phyloP scores from a whole-genome alignment of 2,797 vertebrate genomes.

The Novumbra hubbsi region DNA sequence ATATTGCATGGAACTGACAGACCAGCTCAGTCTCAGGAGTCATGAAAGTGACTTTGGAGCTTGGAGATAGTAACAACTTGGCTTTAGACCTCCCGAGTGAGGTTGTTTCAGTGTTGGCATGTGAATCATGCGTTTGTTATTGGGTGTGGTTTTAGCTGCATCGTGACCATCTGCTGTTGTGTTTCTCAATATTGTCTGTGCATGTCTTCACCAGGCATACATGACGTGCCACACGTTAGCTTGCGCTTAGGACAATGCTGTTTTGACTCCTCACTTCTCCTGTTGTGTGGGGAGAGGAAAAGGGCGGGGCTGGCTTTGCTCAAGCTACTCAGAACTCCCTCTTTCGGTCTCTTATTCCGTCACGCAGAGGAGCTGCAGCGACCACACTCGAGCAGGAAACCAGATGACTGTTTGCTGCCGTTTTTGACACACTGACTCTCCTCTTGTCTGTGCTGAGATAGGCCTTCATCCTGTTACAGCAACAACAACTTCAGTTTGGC shows the following conservation, averaged over 20 bases:
- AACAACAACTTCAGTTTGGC: not conserved
- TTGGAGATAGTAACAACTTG: not conserved
- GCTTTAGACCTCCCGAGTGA: not conserved
- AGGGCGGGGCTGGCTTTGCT: conserved; percentile 35
- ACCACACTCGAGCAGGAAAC: conserved; percentile 69
- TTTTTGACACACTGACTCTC: conserved; percentile 12
- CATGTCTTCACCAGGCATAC: not conserved
- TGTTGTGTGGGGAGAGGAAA: not conserved
- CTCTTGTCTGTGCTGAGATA: conserved; percentile 16
- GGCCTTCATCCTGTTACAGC: not conserved
- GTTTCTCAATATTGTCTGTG: not conserved
- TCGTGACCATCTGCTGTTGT: conserved; percentile 8
- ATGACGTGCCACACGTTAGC: conserved; percentile 5
- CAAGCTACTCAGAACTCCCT: conserved; percentile 53
- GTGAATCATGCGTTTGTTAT: not conserved
- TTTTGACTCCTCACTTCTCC: conserved; percentile 25
- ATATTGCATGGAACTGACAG: not conserved
- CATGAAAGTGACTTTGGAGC: not conserved
- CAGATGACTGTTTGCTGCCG: conserved; percentile 58
- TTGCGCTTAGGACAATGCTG: conserved; percentile 30
- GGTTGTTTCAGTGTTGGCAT: not conserved
- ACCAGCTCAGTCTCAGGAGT: not conserved
- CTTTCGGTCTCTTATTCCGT: conserved; percentile 10
- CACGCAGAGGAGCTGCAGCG: conserved; percentile 33
- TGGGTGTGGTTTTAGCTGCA: conserved; percentile 11